Conservation (phyloP, 1,140 invertebrate species). For the Microplitis demolitor region DNA sequence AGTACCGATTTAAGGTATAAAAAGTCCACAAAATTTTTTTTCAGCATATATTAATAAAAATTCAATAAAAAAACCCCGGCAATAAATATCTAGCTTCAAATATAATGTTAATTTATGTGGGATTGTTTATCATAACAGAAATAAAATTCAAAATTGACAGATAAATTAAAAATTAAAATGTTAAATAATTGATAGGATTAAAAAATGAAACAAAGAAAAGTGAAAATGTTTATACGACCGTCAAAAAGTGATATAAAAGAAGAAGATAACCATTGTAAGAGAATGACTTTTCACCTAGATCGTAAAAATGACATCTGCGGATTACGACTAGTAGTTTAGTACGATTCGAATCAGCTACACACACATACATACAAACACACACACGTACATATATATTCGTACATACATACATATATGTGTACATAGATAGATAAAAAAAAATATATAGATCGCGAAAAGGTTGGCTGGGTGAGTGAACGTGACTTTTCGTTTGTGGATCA, state of each 20-base stretch:
- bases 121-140: no score
- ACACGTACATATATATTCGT: not conserved
- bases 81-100: no score
- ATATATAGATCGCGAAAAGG: not conserved
- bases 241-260: conserved; percentile 1
- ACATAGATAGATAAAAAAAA: not conserved
- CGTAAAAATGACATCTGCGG: conserved; percentile 6
- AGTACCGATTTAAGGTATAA: no score
- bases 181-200: not conserved
- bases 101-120: no score
- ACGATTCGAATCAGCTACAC: not conserved
- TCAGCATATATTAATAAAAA: no score
- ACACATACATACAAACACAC: no score
- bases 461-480: not conserved
- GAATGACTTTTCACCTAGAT: conserved; percentile 1
- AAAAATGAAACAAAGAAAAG: not conserved
- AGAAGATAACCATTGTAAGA: not conserved
- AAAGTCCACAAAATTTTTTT: no score
- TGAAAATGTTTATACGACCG: no score
- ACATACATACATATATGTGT: not conserved
- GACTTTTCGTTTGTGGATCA: conserved; percentile 26
- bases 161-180: not conserved
- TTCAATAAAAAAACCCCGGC: no score
- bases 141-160: no score
- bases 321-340: not conserved